Conservation (phyloP, 2,888 invertebrate species). For the Cosmia pyralina region DNA sequence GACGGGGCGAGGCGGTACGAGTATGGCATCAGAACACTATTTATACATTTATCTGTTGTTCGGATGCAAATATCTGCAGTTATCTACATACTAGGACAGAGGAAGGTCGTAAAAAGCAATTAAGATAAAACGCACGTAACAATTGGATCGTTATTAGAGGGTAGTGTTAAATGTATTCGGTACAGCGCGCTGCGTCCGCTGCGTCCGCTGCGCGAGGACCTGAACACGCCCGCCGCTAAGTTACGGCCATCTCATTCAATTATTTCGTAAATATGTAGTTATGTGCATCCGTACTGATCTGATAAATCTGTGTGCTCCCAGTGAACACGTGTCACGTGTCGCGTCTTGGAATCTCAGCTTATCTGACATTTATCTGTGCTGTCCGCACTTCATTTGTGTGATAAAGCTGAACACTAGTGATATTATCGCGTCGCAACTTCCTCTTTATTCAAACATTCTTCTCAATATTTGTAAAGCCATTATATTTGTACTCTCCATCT, state of each 20-base stretch:
- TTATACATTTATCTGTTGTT: slow-evolving; percentile 47
- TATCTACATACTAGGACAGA: slow-evolving; percentile 35
- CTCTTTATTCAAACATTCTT: background rate
- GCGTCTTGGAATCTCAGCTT: background rate
- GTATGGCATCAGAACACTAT: slow-evolving; percentile 22
- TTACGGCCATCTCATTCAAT: slow-evolving; percentile 3
- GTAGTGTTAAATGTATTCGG: slow-evolving; percentile 38
- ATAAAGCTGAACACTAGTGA: background rate
- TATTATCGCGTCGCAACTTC: background rate
- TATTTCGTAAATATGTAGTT: slow-evolving; percentile 24
- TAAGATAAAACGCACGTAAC: slow-evolving; percentile 55
- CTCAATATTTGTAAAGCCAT: slow-evolving; percentile 3
- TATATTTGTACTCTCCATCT: slow-evolving; percentile 21
- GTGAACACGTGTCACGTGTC: slow-evolving; percentile 10
- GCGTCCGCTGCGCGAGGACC: slow-evolving; percentile 17
- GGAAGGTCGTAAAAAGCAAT: slow-evolving; percentile 57
- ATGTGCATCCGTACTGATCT: slow-evolving; percentile 19
- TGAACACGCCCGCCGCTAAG: slow-evolving; percentile 21
- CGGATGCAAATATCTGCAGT: slow-evolving; percentile 45
- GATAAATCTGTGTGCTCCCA: slow-evolving; percentile 19
- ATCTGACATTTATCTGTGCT: background rate
- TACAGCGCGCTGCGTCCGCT: background rate
- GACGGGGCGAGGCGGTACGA: background rate
- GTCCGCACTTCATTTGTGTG: slow-evolving; percentile 1
- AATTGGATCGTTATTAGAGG: slow-evolving; percentile 44